Base-by-base conservation (phyloP, 2,888 invertebrate species). In the Oxystoma pomonae region DNA sequence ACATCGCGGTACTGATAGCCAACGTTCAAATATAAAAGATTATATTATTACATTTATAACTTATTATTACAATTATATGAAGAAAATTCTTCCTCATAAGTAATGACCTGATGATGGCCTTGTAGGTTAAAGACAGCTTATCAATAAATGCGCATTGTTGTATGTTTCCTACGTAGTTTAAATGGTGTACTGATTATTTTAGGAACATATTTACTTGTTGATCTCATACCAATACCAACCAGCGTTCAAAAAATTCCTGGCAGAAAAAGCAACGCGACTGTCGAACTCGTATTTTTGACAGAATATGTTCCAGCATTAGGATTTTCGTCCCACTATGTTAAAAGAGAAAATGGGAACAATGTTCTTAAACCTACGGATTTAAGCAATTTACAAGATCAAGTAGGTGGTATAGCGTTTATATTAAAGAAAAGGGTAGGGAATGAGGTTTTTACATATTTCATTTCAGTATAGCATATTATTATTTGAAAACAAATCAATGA, bases 271-370 rank as follows among this genome's bases (percentile, higher is more conserved):
- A 74, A 69, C 1, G 90, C 93, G 0, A 84, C 81, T 0, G 82
- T 84, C 70, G 93, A 94, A 71, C 76, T 94, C 0, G 81, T 92
- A 0, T 94, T 95, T 75, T 93, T 0, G 81, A 70, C 72, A 9
- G 59, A 53, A 20, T 53, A 67, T 55, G 57, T 73, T 19, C 71
- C 71, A 3, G 64, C 70, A 0, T 59, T 71, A 61, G 71, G 70
- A 3, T 66, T 69, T 20, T 69, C 68, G 59, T 65, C 67, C 1
- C 70, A 66, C 49, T 19, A 56, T 20, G 58, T 69, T 12, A 17
- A 58, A 20, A 51, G 20, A 58, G 18, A 16, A 3, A 17, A 50
- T 7, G 50, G 50, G 2, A 16, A 58, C 16, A 22, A 16, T 12
- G 19, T 50, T 9, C 9, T 50, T 5, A 17, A 55, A 12, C 9